phyloP scores from a whole-genome alignment of 2,797 vertebrate species.

The Craterocephalus amniculus region DNA sequence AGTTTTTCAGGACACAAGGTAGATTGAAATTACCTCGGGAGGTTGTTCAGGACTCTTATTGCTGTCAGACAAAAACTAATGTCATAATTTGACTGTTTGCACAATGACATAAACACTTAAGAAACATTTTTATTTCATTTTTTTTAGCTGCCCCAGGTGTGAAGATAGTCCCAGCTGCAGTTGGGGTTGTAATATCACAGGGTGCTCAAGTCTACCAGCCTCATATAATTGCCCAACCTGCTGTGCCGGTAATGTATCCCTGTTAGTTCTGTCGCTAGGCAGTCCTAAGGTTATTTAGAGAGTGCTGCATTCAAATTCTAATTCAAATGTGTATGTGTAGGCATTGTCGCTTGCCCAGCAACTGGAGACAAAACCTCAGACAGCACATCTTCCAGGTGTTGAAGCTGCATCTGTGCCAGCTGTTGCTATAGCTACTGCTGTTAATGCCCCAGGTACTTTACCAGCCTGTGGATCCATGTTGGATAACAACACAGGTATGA shows the following conservation, averaged over 20 bases:
- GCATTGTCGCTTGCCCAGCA: slow-evolving; percentile 66
- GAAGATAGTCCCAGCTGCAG: slow-evolving; percentile 84
- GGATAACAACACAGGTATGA: slow-evolving; percentile 54
- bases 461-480: slow-evolving; percentile 48
- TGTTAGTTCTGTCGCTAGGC: background rate
- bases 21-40: too few species aligned
- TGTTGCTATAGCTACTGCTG: slow-evolving; percentile 32
- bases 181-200: slow-evolving; percentile 92
- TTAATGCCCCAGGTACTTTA: slow-evolving; percentile 36
- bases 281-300: too few species aligned
- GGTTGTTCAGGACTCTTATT: too few species aligned
- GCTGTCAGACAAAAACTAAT: too few species aligned
- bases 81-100: slow-evolving; percentile 5
- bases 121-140: slow-evolving; percentile 10
- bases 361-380: slow-evolving; percentile 65
- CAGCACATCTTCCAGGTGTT: slow-evolving; percentile 59
- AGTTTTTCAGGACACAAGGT: too few species aligned
- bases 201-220: slow-evolving; percentile 93
- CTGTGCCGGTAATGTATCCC: slow-evolving; percentile 70
- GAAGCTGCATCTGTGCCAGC: slow-evolving; percentile 55
- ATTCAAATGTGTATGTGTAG: slow-evolving; percentile 40
- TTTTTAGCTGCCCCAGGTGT: slow-evolving; percentile 79
- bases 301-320: too few species aligned
- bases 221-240: slow-evolving; percentile 80
- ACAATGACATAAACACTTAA: background rate